These are phyloP conservation scores for Cottus gobio DNA, from an alignment of 2,113 vertebrate species.

Conservation along the genomic window DNA sequence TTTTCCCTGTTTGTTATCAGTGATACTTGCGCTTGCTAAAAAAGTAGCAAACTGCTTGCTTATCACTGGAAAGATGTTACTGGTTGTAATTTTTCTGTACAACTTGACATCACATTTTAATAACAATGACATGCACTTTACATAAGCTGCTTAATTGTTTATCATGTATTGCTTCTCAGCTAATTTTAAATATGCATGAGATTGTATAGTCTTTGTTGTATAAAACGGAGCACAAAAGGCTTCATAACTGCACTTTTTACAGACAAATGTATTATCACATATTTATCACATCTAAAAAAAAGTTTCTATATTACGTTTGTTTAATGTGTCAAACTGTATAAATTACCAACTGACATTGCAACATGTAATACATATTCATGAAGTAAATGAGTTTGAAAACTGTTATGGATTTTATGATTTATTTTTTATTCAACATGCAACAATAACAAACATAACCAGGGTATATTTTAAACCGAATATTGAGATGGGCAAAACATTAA, in stretches of 20 bases:
- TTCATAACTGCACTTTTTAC: not conserved
- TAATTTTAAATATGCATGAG: not conserved
- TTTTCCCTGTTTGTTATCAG: not conserved
- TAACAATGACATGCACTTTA: not conserved
- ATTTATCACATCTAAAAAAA: not conserved
- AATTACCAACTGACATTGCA: not conserved
- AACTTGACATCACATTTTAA: not conserved
- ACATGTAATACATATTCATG: not conserved
- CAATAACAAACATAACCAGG: not conserved
- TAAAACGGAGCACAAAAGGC: not conserved
- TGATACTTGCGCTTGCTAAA: not conserved
- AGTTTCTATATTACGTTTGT: not conserved
- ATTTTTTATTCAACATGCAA: not conserved
- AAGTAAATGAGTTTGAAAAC: not conserved
- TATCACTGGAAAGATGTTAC: not conserved
- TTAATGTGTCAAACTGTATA: not conserved
- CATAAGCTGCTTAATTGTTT: not conserved
- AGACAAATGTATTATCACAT: not conserved
- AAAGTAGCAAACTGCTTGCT: not conserved
- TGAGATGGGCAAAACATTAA: not conserved
- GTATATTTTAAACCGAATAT: not conserved
- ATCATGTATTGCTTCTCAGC: not conserved
- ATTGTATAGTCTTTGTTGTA: not conserved
- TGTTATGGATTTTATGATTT: not conserved
- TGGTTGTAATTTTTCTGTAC: not conserved